phyloP scores from a whole-genome alignment of 2,888 invertebrate species.

The Helleia helle region DNA sequence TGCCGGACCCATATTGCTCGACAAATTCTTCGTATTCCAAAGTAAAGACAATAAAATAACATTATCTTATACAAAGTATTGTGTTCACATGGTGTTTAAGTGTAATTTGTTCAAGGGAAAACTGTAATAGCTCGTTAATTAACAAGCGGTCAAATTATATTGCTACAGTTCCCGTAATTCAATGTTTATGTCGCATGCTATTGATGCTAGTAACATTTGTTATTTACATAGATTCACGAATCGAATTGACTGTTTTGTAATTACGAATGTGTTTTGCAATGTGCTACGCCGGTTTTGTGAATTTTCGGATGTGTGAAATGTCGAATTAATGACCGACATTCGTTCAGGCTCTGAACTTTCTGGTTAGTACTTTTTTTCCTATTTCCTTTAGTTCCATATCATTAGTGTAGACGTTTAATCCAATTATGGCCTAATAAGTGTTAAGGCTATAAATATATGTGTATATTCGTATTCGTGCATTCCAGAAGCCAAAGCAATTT shows the following conservation, averaged over 20 bases:
- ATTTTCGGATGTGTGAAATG: constrained; percentile 13
- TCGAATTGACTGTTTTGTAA: constrained; percentile 16
- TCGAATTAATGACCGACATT: constrained; percentile 21
- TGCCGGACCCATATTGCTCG: background rate
- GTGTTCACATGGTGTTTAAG: background rate
- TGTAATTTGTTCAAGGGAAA: background rate
- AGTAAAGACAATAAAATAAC: background rate
- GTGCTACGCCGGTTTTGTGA: constrained; percentile 20
- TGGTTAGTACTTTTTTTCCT: constrained; percentile 20
- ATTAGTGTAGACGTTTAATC: constrained; percentile 3
- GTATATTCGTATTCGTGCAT: background rate
- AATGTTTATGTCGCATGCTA: constrained; percentile 19
- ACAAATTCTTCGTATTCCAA: background rate
- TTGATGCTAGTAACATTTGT: constrained; percentile 11
- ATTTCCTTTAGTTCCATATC: background rate
- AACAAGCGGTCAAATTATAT: constrained; percentile 18
- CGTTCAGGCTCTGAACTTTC: constrained; percentile 19
- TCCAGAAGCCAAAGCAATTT: background rate
- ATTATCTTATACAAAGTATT: background rate
- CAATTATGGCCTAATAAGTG: background rate
- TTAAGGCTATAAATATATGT: background rate
- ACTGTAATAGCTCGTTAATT: constrained; percentile 6
- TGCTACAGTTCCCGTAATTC: constrained; percentile 19
- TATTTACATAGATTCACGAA: constrained; percentile 14
- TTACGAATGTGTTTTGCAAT: constrained; percentile 19